A percentile compares a stretch with the other conserved stretches of the same genome.
These are phyloP conservation scores for Engraulis encrasicolus DNA, from an alignment of 2,113 vertebrate species.

Conservation along the genomic window DNA sequence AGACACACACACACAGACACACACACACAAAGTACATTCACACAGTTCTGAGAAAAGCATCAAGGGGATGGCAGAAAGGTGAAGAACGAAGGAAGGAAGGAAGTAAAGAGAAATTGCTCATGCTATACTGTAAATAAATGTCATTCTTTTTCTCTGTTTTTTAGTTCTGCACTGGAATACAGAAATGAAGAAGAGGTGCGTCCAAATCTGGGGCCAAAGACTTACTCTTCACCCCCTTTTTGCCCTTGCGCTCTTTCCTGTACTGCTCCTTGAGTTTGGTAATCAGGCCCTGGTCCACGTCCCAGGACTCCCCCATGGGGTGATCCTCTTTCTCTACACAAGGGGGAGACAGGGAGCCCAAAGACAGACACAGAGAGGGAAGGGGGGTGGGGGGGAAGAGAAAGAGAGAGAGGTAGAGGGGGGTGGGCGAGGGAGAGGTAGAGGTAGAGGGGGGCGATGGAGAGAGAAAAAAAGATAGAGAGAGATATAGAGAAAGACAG, in stretches of 20 bases:
- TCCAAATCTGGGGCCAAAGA: constrained; percentile 68
- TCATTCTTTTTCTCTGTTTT: not conserved
- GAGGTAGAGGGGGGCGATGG: too few species aligned
- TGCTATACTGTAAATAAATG: constrained; percentile 2
- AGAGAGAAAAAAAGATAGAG: not conserved
- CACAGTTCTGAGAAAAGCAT: not conserved
- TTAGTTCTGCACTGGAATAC: constrained; percentile 49
- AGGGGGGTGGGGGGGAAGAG: not conserved
- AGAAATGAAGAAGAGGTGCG: constrained; percentile 51
- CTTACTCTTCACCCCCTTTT: constrained; percentile 99
- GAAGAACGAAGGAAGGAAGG: not conserved
- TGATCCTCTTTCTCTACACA: constrained; percentile 99
- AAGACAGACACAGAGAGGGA: not conserved
- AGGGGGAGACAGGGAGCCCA: constrained; percentile 48
- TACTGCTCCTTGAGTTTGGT: constrained; percentile 99
- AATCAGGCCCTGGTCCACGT: constrained; percentile 99
- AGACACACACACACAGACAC: constrained; percentile 13
- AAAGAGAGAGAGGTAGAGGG: not conserved
- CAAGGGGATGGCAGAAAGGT: constrained; percentile 8
- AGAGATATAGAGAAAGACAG: not conserved
- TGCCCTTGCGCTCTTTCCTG: constrained; percentile 99
- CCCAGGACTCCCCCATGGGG: constrained; percentile 93
- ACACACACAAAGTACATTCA: constrained; percentile 1
- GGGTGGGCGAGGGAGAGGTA: not conserved
- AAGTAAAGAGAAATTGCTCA: not conserved